A percentile compares a stretch with the other conserved stretches of the same genome.
phyloP scores from a whole-genome alignment of 2,113 vertebrate genomes.

The Patagioenas fasciata region DNA sequence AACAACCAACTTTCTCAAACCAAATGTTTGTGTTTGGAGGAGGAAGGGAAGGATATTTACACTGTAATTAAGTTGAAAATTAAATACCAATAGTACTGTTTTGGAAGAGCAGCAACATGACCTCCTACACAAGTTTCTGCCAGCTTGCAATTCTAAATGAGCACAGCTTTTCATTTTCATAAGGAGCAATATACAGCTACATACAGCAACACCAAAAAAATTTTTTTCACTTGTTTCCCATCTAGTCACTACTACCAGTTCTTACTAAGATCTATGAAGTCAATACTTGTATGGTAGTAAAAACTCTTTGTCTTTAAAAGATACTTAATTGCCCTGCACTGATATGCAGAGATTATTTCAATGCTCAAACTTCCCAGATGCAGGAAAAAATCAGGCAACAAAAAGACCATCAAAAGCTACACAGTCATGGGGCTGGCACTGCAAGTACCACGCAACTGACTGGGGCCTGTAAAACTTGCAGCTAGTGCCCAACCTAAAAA shows the following conservation, averaged over 20 bases:
- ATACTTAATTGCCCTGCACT: background rate
- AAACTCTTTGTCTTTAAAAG: background rate
- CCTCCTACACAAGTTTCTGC: conserved; percentile 37
- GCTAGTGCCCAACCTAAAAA: background rate
- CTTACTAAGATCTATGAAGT: background rate
- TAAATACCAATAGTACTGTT: conserved; percentile 23
- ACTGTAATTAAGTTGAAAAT: conserved; percentile 37
- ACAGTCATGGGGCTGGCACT: background rate
- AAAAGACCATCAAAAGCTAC: background rate
- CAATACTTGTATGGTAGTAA: background rate
- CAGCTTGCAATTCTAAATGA: background rate
- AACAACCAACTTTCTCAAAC: background rate
- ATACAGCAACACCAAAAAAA: background rate
- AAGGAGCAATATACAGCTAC: background rate
- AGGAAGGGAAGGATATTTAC: conserved; percentile 2
- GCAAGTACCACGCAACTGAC: background rate
- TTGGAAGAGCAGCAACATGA: background rate
- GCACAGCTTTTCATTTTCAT: background rate
- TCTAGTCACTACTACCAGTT: background rate
- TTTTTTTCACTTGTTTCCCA: background rate
- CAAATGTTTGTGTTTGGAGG: background rate
- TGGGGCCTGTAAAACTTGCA: background rate
- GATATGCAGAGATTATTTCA: background rate
- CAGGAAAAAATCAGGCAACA: background rate
- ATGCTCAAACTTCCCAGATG: background rate